Base-by-base conservation (phyloP, 30 jellyfish, hydroid and myxozoan species). In the Aurelia sp. region DNA sequence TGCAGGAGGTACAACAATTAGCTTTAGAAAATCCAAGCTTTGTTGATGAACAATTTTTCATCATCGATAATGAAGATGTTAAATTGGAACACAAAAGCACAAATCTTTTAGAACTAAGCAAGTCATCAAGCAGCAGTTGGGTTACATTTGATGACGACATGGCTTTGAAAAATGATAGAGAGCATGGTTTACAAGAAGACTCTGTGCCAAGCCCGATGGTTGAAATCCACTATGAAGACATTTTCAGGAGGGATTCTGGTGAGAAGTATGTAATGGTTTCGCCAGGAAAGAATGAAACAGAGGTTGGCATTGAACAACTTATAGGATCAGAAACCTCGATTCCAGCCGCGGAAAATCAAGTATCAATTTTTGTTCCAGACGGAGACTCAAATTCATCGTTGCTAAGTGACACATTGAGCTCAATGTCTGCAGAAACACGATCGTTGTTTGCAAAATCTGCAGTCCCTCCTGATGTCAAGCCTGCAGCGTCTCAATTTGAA, bases 381-480 rank as follows among this genome's bases (percentile, higher is more conserved):
- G 52, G 33, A 30, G 86, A 58, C 4, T 16, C 27, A 11, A 37
- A 75, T 17, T 55, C 86, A 11, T 79, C 90, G 69, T 48, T 79
- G 65, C 62, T 79, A 30, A 79, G 74, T 13, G 90, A 79, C 33
- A 53, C 90, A 3, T 71, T 79, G 47, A 48, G 90, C 90, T 79
- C 73, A 23, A 66, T 79, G 80, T 79, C 90, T 20, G 66, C 48
- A 50, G 90, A 79, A 69, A 79, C 90, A 19, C 62, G 90, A 55
- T 63, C 81, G 62, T 52, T 79, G 55, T 79, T 79, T 30, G 55
- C 80, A 13, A 59, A 37, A 21, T 68, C 88, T 11, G 44, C 60
- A 41, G 86, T 4, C 16, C 57, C 23, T 3, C 30, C 65, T 53
- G 48, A 48, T 44, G 55, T 44, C 55, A 44, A 44, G 8, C 55